Conservation (phyloP, 2,888 invertebrate species). For the Drosophila algonquin region DNA sequence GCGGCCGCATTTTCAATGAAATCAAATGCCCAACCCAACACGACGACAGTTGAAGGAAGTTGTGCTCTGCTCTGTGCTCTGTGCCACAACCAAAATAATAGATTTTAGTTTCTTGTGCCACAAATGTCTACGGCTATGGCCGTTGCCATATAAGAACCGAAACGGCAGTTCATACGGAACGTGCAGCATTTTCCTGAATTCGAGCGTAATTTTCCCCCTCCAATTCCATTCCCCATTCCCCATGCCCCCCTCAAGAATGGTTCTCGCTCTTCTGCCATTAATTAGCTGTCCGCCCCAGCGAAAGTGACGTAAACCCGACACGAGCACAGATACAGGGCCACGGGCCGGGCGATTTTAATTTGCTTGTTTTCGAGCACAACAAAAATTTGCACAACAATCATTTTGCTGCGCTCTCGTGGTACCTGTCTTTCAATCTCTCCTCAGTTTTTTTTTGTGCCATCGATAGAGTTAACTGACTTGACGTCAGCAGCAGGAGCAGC, state of each 20-base stretch:
- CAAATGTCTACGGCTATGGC: too few species aligned
- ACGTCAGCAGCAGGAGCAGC: conserved; percentile 34
- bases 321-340: neutral
- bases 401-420: neutral
- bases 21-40: conserved; percentile 50
- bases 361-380: conserved; percentile 25
- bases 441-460: conserved; percentile 27
- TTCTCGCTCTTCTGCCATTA: conserved; percentile 34
- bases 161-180: conserved; percentile 42
- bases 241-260: conserved; percentile 27
- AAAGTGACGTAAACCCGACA: neutral
- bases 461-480: conserved; percentile 41
- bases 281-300: conserved; percentile 36
- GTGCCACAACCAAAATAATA: conserved; percentile 23
- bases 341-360: conserved; percentile 24
- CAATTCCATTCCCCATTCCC: conserved; percentile 26
- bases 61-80: neutral
- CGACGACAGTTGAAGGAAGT: conserved; percentile 57
- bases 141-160: conserved; percentile 22
- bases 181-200: conserved; percentile 29
- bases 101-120: conserved; percentile 1
- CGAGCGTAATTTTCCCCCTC: conserved; percentile 34
- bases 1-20: conserved; percentile 74
- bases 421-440: conserved; percentile 19
- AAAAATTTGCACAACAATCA: conserved; percentile 27